A percentile compares a stretch with the other conserved stretches of the same genome.
phyloP scores from a whole-genome alignment of 2,113 vertebrate genomes.

The Daubentonia madagascariensis region DNA sequence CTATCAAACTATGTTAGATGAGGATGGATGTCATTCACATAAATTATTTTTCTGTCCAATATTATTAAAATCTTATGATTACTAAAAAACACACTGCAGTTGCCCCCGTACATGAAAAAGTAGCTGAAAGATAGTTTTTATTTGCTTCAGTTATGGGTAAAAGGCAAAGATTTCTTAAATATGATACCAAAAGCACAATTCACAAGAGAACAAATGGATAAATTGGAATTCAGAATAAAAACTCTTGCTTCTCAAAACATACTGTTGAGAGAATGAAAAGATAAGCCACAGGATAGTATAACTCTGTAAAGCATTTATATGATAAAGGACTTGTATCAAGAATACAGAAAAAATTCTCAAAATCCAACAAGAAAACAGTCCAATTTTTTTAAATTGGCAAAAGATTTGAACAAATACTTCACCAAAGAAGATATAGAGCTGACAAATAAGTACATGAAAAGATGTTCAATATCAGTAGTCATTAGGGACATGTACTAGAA shows the following conservation, averaged over 20 bases:
- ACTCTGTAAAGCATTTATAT: background rate
- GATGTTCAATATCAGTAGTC: background rate
- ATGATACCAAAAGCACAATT: conserved; percentile 1
- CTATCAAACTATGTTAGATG: conserved; percentile 66
- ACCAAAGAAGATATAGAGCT: background rate
- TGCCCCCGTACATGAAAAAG: background rate
- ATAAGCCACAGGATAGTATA: background rate
- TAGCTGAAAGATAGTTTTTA: background rate
- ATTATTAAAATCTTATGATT: conserved; percentile 53
- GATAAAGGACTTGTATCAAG: background rate
- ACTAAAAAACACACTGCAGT: background rate
- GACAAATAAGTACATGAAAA: background rate
- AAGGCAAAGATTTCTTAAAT: background rate
- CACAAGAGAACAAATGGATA: background rate
- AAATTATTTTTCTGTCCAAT: conserved; percentile 61
- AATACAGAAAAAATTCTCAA: conserved; percentile 42
- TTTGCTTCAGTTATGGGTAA: background rate
- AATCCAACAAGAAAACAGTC: background rate
- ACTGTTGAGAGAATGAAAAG: background rate
- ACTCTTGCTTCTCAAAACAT: background rate
- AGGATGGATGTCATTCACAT: conserved; percentile 42
- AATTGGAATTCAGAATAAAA: conserved; percentile 6
- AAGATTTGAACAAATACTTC: background rate
- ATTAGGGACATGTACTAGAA: background rate
- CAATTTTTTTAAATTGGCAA: background rate